Base-by-base conservation (phyloP, 2,888 invertebrate genomes). In the Zele albiditarsus region DNA sequence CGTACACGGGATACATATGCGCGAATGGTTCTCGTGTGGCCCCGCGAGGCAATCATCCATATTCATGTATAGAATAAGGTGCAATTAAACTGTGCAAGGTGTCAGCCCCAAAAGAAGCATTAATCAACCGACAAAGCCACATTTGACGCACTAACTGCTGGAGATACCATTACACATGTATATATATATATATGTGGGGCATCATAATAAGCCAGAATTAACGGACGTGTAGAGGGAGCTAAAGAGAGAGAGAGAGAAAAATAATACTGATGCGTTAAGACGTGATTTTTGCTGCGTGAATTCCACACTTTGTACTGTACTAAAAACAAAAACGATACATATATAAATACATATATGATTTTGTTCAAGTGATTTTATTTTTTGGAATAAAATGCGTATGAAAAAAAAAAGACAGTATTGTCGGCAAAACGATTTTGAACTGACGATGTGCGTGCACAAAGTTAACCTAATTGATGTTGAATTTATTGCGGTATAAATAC, bases 41-140 rank as follows among this genome's bases (percentile, higher is more conserved):
- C 70, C 87, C 87, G 85, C 83, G 81, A 86, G 86, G 86, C 85
- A 87, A 77, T 83, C 88, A 89, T 89, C 87, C 89, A 89, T 89
- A 89, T 89, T 89, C 89, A 89, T 88, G 87, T 82, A n/a, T n/a
- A 78, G 87, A 88, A 88, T 88, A 87, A 88, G 89, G 88, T 88
- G 87, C 89, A 89, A 89, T 89, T 88, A 89, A 89, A 89, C 84
- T 86, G 82, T 78, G 86, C 84, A 86, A 89, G 88, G 89, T 88
- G 89, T 88, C 89, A 88, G 88, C 83, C 80, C 82, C 85, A 82
- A 53, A 82, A 83, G 82, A 84, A 85, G 86, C 88, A 89, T 89
- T 88, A 89, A 88, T 88, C 89, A 89, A 84, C 81, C 84, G 85
- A 86, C 88, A 86, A 85, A 87, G 87, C 85, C 81, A 84, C 85